Evolutionary conservation across 1,140 invertebrate species (phyloP), one percentile per base, ranked within the genome.

Genomic region (Drosophila burlai): DNA sequence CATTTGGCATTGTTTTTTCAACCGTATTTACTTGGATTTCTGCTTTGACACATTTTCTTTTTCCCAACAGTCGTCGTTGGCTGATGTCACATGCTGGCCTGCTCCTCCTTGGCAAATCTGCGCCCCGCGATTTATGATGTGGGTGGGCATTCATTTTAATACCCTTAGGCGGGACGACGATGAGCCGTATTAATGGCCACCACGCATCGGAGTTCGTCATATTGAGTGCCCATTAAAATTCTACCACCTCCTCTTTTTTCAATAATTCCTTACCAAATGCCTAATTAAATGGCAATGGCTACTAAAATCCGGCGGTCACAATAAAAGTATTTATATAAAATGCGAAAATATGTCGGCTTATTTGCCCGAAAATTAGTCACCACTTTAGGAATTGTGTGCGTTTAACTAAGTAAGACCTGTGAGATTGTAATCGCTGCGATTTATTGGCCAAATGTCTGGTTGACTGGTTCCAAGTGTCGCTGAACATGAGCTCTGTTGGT

Each of bases 281-380:
- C 72, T 83, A 89, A 87, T 89, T 84, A 89, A 87, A 84, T 71
- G 83, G 68, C 65, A 86, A 61, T 61, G 65, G 77, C 84, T 81
- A 80, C 63, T 59, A 58, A 86, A 80, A 45, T 50, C 57, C 38
- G 46, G 54, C 55, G 43, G 63, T 49, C 43, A 46, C 58, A 67
- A 76, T 83, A 76, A 80, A 83, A 76, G 63, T 61, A 54, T 61
- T 55, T 36, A 36, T 40, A 40, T 43, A 54, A 46, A 71, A 64
- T 42, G n/a, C 31, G 11, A 38, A 61, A 59, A 69, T 63, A 77
- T 54, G 59, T 60, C 24, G 52, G 45, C 45, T 43, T 62, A 65
- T 62, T 64, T 64, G 57, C 3, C 38, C 26, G 24, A 24, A 52
- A 72, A 73, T 73, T 73, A 73, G 67, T 73, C 69, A 73, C 69